These are phyloP conservation scores for Hirundo rustica DNA, from an alignment of 2,797 vertebrate species.

Conservation along the genomic window DNA sequence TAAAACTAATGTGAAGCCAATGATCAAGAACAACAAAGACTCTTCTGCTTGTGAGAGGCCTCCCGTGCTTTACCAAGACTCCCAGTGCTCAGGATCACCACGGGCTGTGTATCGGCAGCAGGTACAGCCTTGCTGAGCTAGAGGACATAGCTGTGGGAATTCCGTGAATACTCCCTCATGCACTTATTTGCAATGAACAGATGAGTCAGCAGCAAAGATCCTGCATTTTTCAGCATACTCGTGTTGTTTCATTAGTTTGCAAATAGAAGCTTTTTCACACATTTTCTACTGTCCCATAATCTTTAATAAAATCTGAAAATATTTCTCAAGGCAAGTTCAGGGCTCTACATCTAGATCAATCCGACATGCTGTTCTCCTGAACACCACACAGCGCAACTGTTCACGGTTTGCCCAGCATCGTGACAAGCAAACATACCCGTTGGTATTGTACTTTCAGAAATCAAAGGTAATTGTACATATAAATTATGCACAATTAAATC, in stretches of 20 bases:
- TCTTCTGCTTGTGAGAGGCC: not conserved
- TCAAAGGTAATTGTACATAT: not conserved
- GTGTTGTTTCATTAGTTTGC: not conserved
- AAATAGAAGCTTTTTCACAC: not conserved
- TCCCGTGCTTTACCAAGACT: not conserved
- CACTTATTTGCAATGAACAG: not conserved
- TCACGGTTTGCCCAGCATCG: not conserved
- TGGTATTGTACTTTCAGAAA: not conserved
- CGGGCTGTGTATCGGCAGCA: not conserved
- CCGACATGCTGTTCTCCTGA: not conserved
- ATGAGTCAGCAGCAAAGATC: not conserved
- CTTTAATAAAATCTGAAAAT: not conserved
- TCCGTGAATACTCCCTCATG: not conserved
- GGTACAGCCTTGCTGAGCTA: not conserved
- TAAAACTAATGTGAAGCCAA: not conserved
- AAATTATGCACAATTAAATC: not conserved
- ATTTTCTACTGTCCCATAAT: not conserved
- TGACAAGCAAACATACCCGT: not conserved
- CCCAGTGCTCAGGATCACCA: accelerated
- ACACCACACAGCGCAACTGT: not conserved
- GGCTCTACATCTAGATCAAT: not conserved
- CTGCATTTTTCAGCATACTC: not conserved
- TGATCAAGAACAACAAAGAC: not conserved
- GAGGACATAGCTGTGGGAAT: not conserved
- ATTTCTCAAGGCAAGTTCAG: not conserved